phyloP scores from a whole-genome alignment of 2,888 invertebrate genomes.

The Aelia acuminata region DNA sequence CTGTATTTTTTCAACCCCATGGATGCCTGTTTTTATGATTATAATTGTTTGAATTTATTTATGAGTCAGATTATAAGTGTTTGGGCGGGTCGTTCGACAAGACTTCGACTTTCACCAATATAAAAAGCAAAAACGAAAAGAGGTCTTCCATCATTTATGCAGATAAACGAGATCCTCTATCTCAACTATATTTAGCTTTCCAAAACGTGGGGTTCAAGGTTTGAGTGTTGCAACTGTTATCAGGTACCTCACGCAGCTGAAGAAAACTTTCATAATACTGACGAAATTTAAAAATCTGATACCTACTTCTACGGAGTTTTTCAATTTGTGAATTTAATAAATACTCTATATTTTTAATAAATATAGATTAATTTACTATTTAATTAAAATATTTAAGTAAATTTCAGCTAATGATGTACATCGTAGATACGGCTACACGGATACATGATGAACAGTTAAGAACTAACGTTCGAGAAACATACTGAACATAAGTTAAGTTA shows the following conservation, averaged over 20 bases:
- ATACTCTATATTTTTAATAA: too few species aligned
- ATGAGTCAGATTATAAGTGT: neutral
- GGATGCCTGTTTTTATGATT: neutral
- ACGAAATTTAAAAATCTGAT: neutral
- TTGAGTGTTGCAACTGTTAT: neutral
- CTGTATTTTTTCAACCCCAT: too few species aligned
- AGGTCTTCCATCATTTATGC: slow-evolving; percentile 29
- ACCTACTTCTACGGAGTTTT: too few species aligned
- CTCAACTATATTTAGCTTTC: neutral
- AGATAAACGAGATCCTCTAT: neutral
- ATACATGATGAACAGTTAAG: too few species aligned
- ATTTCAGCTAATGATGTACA: too few species aligned
- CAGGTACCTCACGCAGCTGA: neutral
- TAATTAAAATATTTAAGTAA: too few species aligned
- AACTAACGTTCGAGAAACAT: too few species aligned
- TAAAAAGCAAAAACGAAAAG: neutral
- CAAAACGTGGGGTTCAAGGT: slow-evolving; percentile 33
- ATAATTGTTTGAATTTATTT: neutral
- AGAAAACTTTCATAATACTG: neutral
- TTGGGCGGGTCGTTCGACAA: neutral
- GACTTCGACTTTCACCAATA: neutral
- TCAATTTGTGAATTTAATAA: too few species aligned
- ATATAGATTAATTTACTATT: too few species aligned
- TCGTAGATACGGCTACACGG: too few species aligned
- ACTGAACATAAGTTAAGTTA: too few species aligned